Evolutionary conservation across 2,113 vertebrate species (phyloP).

Genomic region (Scomber colias): DNA sequence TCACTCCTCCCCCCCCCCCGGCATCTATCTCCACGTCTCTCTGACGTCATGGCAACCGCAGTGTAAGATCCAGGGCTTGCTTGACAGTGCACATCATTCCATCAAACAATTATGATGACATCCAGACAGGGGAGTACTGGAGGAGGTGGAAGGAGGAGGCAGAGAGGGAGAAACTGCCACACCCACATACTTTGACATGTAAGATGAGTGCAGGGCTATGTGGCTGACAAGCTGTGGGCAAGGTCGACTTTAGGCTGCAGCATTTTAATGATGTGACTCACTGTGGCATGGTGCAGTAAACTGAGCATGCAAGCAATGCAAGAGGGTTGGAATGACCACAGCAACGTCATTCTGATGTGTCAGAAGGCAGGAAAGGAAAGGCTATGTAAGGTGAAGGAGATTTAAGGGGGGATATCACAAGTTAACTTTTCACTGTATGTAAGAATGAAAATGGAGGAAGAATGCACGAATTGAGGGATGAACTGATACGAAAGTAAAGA

Average conservation of each 20-base stretch:
- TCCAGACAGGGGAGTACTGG: conserved; percentile 19
- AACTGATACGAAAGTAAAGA: conserved; percentile 6
- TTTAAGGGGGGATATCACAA: background rate
- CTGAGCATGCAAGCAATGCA: conserved; percentile 39
- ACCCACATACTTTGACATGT: conserved; percentile 32
- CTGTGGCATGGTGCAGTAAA: conserved; percentile 61
- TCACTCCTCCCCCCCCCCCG: conserved; percentile 27
- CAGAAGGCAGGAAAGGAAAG: conserved; percentile 27
- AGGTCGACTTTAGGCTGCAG: conserved; percentile 64
- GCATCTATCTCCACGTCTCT: conserved; percentile 31
- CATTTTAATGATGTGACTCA: conserved; percentile 76
- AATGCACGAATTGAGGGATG: background rate
- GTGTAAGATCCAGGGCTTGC: conserved; percentile 44
- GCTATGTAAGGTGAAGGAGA: background rate
- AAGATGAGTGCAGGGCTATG: conserved; percentile 38
- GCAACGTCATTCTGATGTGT: conserved; percentile 45
- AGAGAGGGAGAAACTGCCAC: background rate
- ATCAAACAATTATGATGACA: conserved; percentile 24
- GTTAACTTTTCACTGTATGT: background rate
- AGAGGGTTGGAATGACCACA: conserved; percentile 36
- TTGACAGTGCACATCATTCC: conserved; percentile 60
- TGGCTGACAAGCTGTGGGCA: conserved; percentile 55
- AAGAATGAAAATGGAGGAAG: background rate
- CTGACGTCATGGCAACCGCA: conserved; percentile 77
- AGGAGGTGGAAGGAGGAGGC: conserved; percentile 9